Percentiles rank a stretch among this genome's conserved stretches.
Conservation (phyloP, 2,113 vertebrate species). For the Anoplopoma fimbria region DNA sequence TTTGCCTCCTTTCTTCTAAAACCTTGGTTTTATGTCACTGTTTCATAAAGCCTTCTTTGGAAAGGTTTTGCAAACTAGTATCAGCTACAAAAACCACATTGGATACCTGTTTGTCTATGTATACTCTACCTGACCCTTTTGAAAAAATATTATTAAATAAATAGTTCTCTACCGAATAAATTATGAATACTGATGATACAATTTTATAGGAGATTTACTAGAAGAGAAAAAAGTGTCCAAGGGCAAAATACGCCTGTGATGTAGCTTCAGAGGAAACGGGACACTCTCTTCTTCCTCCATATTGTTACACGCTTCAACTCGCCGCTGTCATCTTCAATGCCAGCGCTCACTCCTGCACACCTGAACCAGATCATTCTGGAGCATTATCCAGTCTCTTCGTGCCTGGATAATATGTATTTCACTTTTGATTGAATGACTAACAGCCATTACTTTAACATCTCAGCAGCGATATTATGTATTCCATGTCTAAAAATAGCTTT, state of each 20-base stretch:
- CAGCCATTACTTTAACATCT: background rate
- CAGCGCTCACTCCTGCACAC: background rate
- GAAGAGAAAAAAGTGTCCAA: background rate
- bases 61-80: too few relatives aligned
- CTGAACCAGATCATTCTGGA: background rate
- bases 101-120: background rate
- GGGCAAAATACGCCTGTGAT: background rate
- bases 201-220: background rate
- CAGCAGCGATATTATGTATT: background rate
- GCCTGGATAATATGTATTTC: slow-evolving; percentile 8
- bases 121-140: background rate
- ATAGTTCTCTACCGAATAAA: background rate
- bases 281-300: background rate
- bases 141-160: background rate
- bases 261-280: slow-evolving; percentile 8
- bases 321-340: background rate
- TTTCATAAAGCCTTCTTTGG: too few relatives aligned
- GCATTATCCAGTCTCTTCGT: background rate
- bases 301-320: background rate
- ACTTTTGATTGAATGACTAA: slow-evolving; percentile 3
- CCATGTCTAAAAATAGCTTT: slow-evolving; percentile 15
- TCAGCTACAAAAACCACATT: background rate
- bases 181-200: background rate
- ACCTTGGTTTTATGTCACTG: too few relatives aligned
- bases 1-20: too few relatives aligned